Evolutionary conservation across 2,113 vertebrate genomes (phyloP), one percentile per base, ranked within the genome.

Genomic region (Acanthisitta chloris): DNA sequence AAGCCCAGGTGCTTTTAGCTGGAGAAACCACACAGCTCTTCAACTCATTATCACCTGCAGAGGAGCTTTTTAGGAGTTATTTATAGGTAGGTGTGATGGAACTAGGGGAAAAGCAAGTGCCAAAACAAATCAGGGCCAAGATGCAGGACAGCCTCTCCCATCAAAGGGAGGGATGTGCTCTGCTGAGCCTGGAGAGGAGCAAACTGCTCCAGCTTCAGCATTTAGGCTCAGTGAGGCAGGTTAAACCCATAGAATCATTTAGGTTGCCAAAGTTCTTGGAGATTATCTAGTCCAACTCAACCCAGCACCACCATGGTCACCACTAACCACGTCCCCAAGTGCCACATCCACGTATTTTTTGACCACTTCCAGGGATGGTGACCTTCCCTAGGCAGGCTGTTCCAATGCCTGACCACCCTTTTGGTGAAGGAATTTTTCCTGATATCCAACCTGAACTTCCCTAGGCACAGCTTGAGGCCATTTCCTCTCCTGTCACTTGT

Each of bases 121-220:
- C 65, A 36, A 17, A 46, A 33, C 3, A 3, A 55, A 61, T 25
- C n/a, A 21, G 34, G 14, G 13, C 34, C 23, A 28, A 48, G 45
- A 25, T 5, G 13, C 55, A 57, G 76, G n/a, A 29, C 64, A 73
- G 33, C 9, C 10, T 43, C 24, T 48, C 17, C 49, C 34, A n/a
- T 48, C 9, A 26, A 14, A 0, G 0, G 6, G 42, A 80, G 29
- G 20, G 52, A 79, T 3, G 33, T n/a, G n/a, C n/a, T n/a, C n/a
- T n/a, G n/a, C n/a, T n/a, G n/a, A n/a, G n/a, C n/a, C n/a, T n/a
- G n/a, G n/a, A n/a, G n/a, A n/a, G n/a, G n/a, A n/a, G n/a, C n/a
- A n/a, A n/a, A n/a, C n/a, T n/a, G n/a, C n/a, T n/a, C n/a, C n/a
- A n/a, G n/a, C n/a, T n/a, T n/a, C n/a, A n/a, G n/a, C n/a, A n/a